Evolutionary conservation across 1,140 invertebrate species (phyloP).

Genomic region (Planococcus citri): DNA sequence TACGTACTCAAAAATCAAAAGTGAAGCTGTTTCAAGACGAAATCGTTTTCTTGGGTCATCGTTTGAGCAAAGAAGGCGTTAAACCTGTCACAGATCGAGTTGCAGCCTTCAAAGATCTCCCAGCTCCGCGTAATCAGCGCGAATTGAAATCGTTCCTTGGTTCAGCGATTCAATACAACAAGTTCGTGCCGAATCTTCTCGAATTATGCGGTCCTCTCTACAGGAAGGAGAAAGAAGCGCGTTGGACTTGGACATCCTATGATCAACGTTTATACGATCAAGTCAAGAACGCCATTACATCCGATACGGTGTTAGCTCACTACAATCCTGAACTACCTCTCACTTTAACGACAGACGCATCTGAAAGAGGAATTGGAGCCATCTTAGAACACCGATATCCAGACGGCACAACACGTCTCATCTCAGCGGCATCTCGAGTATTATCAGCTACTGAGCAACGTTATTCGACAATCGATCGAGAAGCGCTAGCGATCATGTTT

Average conservation of each 20-base stretch:
- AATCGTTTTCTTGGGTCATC: slow-evolving; percentile 16
- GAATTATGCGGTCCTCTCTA: slow-evolving; percentile 30
- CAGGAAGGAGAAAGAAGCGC: slow-evolving; percentile 25
- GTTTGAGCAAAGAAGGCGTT: not conserved
- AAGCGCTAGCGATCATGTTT: slow-evolving; percentile 21
- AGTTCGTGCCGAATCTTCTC: slow-evolving; percentile 30
- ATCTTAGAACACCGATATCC: slow-evolving; percentile 37
- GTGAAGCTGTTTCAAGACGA: not conserved
- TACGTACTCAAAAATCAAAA: slow-evolving; percentile 22
- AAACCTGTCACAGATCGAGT: slow-evolving; percentile 31
- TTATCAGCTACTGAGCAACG: not conserved
- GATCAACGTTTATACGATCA: slow-evolving; percentile 29
- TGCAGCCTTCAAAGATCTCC: slow-evolving; percentile 30
- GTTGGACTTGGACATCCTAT: slow-evolving; percentile 24
- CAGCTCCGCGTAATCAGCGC: slow-evolving; percentile 31
- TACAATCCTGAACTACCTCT: slow-evolving; percentile 34
- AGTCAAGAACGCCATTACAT: slow-evolving; percentile 29
- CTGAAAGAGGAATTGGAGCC: slow-evolving; percentile 37
- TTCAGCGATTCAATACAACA: slow-evolving; percentile 31
- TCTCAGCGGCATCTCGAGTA: slow-evolving; percentile 36
- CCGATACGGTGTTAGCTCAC: slow-evolving; percentile 27
- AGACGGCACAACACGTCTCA: slow-evolving; percentile 33
- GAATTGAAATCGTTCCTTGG: slow-evolving; percentile 31
- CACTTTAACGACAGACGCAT: slow-evolving; percentile 38
- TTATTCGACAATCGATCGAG: slow-evolving; percentile 14